Base-by-base conservation (phyloP, 2,113 vertebrate genomes). In the Heliornis fulica region DNA sequence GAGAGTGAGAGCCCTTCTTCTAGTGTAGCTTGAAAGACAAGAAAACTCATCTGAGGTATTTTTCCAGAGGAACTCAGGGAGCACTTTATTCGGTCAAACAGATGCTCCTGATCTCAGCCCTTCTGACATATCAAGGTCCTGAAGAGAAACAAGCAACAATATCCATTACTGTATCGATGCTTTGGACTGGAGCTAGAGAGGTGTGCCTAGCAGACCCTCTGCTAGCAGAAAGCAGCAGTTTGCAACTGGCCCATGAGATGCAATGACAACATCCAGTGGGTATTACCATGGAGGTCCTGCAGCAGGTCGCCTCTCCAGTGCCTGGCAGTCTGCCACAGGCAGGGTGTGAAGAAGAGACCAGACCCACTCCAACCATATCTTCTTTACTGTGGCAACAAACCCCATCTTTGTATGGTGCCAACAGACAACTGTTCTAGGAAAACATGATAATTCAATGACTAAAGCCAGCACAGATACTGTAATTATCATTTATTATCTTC, bases 191-290 rank as follows among this genome's bases (percentile, higher is more conserved):
- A 71, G 22, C 40, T 17, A 32, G 50, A 64, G 15, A 57, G 50
- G 10, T 0, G 0, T 31, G n/a, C 28, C n/a, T 45, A 46, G 40
- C 18, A 41, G 31, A 10, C 15, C 13, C 76, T n/a, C 54, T 74
- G 59, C 74, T 41, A 31, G n/a, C 21, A 65, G 71, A 80, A 89
- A 51, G 26, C 4, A n/a, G n/a, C n/a, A n/a, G 57, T 15, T 75
- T 21, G 34, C 14, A 31, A 16, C 13, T 0, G 0, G 29, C 17
- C 36, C 51, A 56, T 20, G 66, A 43, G 65, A 41, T 10, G 23
- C 36, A 68, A 13, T 4, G 43, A 17, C 29, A 32, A 60, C 0
- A 0, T 21, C 59, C 56, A 34, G 14, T 0, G 3, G 28, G 32
- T 2, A 46, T 4, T 54, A 10, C 54, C 10, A 2, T 1, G 4